Conservation (phyloP, 2,113 vertebrate genomes). For the Austrofundulus limnaeus region DNA sequence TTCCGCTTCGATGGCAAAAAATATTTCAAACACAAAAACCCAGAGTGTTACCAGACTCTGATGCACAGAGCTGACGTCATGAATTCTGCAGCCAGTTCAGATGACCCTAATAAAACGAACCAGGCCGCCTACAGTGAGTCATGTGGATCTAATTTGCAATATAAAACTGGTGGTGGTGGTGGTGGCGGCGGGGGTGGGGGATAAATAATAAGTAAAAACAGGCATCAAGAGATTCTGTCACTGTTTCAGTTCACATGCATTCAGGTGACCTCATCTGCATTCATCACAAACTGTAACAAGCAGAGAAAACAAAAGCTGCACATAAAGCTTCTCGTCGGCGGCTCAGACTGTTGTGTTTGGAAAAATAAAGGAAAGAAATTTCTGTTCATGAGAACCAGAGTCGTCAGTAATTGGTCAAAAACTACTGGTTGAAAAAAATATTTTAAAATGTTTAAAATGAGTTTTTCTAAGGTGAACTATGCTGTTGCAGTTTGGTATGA, state of each 20-base stretch:
- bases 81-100: slow-evolving; percentile 35
- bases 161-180: too few species aligned
- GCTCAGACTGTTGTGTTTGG: not conserved
- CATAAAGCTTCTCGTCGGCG: slow-evolving; percentile 4
- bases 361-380: slow-evolving; percentile 1
- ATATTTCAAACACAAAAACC: not conserved
- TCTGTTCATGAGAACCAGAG: not conserved
- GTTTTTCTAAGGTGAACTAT: too few species aligned
- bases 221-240: slow-evolving; percentile 10
- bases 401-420: not conserved
- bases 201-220: not conserved
- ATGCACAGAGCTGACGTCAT: slow-evolving; percentile 45
- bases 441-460: too few species aligned
- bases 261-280: slow-evolving; percentile 10
- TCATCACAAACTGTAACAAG: slow-evolving; percentile 2
- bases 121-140: slow-evolving; percentile 42
- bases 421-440: too few species aligned
- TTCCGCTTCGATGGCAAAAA: not conserved
- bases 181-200: too few species aligned
- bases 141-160: slow-evolving; percentile 39
- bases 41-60: not conserved
- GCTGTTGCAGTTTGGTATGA: too few species aligned
- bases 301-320: not conserved
- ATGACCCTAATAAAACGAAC: slow-evolving; percentile 24
- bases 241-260: slow-evolving; percentile 20